Evolutionary conservation across 2,888 invertebrate genomes (phyloP), one percentile per base, ranked within the genome.

Genomic region (Crossocerus cetratus): DNA sequence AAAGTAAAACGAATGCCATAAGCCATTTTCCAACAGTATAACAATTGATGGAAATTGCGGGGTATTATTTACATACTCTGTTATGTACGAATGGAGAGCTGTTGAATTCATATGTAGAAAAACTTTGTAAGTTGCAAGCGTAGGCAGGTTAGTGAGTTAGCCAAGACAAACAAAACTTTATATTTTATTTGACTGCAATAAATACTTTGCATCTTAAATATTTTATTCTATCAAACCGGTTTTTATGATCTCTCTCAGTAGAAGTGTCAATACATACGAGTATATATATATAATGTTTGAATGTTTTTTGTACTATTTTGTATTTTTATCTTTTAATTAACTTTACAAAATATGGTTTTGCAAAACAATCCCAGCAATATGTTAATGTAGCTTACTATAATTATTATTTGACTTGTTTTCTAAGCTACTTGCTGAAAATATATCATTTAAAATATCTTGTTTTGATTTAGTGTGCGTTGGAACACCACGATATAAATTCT

Each of bases 401-500:
- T 81, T 83, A 56, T 73, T 74, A 32, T 80, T 76, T 32, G 81
- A 66, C 77, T 86, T 86, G 59, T 74, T 83, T 63, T 87, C 86
- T 23, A 82, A 67, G 70, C 85, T 85, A 42, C 72, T 77, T 49
- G 84, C 85, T 8, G 80, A 78, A 63, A 89, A 87, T 70, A 87
- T 80, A 61, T 86, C 86, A 64, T 86, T 85, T 63, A 88, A 82
- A n/a, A 87, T 77, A 63, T 87, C 87, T 63, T 84, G 83, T 65
- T 88, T 86, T 64, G 82, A 87, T 61, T 81, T 84, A 2, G 78
- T 74, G 54, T 89, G 87, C 2, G 86, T 83, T 43, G 89, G 88
- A 58, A 89, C 59, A 16, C 89, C 88, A 45, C 86, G 81, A 61
- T 85, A 88, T 22, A 90, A 78, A 84, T 89, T 89, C 69, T 90